Percentiles rank a stretch among this genome's conserved stretches.
Conservation (phyloP, 1,140 invertebrate species). For the Lethrus apterus region DNA sequence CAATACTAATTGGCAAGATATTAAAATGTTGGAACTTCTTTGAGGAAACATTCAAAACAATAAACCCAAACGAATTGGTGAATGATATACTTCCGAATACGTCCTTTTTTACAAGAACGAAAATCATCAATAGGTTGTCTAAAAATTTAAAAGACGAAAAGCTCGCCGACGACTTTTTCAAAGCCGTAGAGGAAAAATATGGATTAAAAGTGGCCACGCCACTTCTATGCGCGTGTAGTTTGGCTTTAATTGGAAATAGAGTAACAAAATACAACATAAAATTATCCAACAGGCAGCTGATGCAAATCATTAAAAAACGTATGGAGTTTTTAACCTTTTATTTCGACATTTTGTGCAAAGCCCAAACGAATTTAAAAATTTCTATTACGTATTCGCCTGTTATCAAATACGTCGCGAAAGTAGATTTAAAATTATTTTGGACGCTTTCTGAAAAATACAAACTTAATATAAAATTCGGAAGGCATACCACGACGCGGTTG, state of each 20-base stretch:
- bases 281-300: not conserved
- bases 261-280: slow-evolving; percentile 8
- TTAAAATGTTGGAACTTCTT: slow-evolving; percentile 6
- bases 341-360: not conserved
- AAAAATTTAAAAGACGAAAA: slow-evolving; percentile 2
- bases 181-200: not conserved
- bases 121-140: slow-evolving; percentile 5
- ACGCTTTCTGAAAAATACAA: not conserved
- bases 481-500: not conserved
- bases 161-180: not conserved
- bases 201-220: not conserved
- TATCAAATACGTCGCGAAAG: not conserved
- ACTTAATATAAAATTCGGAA: not conserved
- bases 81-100: slow-evolving; percentile 5
- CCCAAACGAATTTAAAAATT: not conserved
- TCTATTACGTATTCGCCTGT: not conserved
- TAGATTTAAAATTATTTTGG: slow-evolving; percentile 2
- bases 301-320: not conserved
- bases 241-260: not conserved
- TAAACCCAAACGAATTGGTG: too few relatives aligned
- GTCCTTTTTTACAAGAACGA: not conserved
- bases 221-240: not conserved
- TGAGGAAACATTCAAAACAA: too few relatives aligned
- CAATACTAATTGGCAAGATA: not conserved
- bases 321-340: not conserved